These are phyloP conservation scores for Laterallus jamaicensis DNA, from an alignment of 2,113 vertebrate species.

Conservation along the genomic window DNA sequence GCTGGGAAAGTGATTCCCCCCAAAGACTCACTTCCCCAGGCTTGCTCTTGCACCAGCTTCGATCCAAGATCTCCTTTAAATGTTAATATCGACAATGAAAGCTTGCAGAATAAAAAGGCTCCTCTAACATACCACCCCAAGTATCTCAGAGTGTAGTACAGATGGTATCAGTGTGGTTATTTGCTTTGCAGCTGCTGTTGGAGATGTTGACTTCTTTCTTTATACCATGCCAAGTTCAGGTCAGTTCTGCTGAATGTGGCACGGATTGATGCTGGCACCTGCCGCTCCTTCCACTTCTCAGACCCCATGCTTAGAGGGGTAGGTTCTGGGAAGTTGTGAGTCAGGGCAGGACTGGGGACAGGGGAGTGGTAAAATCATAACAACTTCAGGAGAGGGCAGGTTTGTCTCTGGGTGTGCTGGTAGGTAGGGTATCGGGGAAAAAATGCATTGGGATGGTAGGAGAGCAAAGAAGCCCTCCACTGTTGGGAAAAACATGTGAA, in stretches of 20 bases:
- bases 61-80: not conserved
- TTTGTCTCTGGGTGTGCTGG: not conserved
- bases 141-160: not conserved
- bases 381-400: not conserved
- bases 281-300: not conserved
- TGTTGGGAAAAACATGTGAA: not conserved
- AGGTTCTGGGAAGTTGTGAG: not conserved
- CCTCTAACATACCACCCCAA: not conserved
- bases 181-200: not conserved
- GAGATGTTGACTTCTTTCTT: not conserved
- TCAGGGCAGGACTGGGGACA: not conserved
- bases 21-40: not conserved
- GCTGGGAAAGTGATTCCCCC: not conserved
- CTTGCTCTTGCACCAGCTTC: not conserved
- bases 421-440: not conserved
- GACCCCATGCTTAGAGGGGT: fast-evolving
- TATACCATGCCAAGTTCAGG: not conserved
- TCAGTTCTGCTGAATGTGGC: not conserved
- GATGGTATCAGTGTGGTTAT: not conserved
- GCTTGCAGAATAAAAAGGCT: not conserved
- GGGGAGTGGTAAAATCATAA: not conserved
- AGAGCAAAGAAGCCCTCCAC: not conserved
- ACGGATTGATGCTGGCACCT: not conserved
- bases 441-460: not conserved
- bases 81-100: not conserved